Conservation (phyloP, 2,113 vertebrate species). For the Corvus moneduloides region DNA sequence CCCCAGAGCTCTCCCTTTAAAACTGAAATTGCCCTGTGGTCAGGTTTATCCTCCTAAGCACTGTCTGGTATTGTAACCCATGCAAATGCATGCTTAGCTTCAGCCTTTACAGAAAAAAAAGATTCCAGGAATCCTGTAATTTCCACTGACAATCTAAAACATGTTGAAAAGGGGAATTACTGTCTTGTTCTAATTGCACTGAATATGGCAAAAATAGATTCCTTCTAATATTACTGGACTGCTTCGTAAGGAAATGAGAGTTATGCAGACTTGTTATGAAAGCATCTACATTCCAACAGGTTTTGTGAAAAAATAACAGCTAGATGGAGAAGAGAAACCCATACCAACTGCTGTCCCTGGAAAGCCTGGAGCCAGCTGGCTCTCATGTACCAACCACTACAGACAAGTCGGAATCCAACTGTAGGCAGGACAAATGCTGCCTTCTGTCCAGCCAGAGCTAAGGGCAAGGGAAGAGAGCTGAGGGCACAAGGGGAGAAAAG, state of each 20-base stretch:
- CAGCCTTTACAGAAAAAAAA: neutral
- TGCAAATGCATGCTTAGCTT: neutral
- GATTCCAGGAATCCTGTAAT: neutral
- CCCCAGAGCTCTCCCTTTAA: neutral
- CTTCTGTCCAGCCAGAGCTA: neutral
- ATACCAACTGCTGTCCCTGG: neutral
- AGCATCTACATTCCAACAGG: neutral
- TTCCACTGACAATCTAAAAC: neutral
- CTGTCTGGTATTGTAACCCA: neutral
- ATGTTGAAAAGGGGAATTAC: neutral
- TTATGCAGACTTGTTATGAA: neutral
- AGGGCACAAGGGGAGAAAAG: neutral
- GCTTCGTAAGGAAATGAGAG: neutral
- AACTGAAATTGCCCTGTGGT: neutral
- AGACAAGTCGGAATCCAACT: neutral
- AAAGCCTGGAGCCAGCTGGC: neutral
- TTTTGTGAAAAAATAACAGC: neutral
- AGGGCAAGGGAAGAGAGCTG: neutral
- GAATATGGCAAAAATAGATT: neutral
- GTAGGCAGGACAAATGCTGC: neutral
- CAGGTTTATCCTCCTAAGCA: neutral
- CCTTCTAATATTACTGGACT: neutral
- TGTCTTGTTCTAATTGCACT: neutral
- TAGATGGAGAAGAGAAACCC: neutral
- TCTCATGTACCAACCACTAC: neutral